Evolutionary conservation across 37 sponge, comb jelly and placozoan species (phyloP).

Genomic region (Dysidea cf. avara): DNA sequence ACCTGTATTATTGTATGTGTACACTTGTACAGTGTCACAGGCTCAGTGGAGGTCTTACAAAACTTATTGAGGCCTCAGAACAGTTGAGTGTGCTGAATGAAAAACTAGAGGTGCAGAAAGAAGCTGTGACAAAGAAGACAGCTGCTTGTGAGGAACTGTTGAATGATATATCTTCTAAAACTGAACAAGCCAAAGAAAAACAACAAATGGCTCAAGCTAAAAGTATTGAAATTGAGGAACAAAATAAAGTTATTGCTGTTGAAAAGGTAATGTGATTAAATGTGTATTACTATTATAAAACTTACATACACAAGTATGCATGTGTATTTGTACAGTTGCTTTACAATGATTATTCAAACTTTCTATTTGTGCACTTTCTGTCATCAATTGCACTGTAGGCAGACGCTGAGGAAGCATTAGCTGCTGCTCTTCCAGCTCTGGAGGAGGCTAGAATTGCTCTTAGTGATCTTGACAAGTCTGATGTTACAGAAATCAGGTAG

Average conservation of each 20-base stretch:
- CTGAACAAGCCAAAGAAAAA: conserved; percentile 85
- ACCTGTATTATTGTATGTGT: neutral
- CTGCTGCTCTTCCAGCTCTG: conserved; percentile 95
- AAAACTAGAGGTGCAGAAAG: conserved; percentile 94
- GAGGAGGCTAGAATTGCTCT: conserved; percentile 96
- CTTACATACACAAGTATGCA: too few relatives aligned
- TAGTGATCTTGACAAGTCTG: conserved; percentile 85
- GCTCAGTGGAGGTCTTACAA: conserved; percentile 87
- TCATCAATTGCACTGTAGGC: conserved; percentile 76
- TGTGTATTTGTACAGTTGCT: too few relatives aligned
- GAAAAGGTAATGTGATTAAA: too few relatives aligned
- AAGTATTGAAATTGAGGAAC: conserved; percentile 96
- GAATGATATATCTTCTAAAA: conserved; percentile 80
- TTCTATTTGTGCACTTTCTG: too few relatives aligned
- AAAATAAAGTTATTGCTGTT: conserved; percentile 95
- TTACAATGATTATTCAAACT: too few relatives aligned
- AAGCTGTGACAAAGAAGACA: conserved; percentile 91
- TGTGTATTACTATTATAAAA: too few relatives aligned
- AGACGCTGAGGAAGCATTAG: conserved; percentile 91
- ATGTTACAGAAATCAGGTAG: conserved; percentile 95
- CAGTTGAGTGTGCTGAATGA: conserved; percentile 90
- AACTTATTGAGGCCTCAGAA: conserved; percentile 89
- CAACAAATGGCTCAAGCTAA: conserved; percentile 89
- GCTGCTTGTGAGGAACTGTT: conserved; percentile 89
- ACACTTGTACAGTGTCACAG: conserved; percentile 76